Conservation (phyloP, 2,888 invertebrate genomes). For the Callosobruchus maculatus region DNA sequence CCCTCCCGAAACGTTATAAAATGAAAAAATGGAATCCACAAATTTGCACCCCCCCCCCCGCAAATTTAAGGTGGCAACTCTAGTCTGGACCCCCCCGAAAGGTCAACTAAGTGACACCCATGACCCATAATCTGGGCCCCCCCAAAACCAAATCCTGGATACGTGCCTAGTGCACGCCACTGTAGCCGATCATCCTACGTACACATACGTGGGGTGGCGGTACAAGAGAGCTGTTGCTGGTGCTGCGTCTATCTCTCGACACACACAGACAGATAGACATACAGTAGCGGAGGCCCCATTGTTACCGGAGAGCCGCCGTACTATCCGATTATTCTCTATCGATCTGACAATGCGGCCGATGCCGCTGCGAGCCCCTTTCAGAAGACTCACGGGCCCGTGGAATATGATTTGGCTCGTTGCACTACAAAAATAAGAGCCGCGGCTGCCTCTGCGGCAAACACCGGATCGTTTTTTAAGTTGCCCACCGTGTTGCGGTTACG, state of each 20-base stretch:
- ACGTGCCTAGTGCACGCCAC: not conserved
- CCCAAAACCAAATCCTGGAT: too few species aligned
- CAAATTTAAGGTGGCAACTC: too few species aligned
- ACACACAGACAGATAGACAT: slow-evolving; percentile 33
- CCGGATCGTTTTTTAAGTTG: slow-evolving; percentile 38
- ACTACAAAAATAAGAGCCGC: slow-evolving; percentile 42
- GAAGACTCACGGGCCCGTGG: slow-evolving; percentile 44
- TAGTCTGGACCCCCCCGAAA: too few species aligned
- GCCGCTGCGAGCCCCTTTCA: slow-evolving; percentile 35
- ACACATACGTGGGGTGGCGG: not conserved
- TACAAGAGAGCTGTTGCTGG: not conserved
- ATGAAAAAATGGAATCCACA: too few species aligned
- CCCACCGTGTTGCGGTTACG: slow-evolving; percentile 26
- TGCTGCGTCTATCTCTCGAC: slow-evolving; percentile 16
- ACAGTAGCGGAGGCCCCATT: slow-evolving; percentile 39
- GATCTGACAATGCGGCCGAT: slow-evolving; percentile 28
- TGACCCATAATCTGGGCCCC: too few species aligned
- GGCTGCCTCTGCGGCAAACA: too few species aligned
- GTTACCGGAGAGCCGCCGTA: slow-evolving; percentile 31
- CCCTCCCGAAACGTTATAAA: too few species aligned
- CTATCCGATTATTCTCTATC: slow-evolving; percentile 45
- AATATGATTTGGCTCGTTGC: slow-evolving; percentile 50
- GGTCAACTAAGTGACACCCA: too few species aligned
- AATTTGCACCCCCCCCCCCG: too few species aligned
- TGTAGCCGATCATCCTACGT: not conserved